Evolutionary conservation across 2,888 invertebrate genomes (phyloP).

Genomic region (Meloe dianella): DNA sequence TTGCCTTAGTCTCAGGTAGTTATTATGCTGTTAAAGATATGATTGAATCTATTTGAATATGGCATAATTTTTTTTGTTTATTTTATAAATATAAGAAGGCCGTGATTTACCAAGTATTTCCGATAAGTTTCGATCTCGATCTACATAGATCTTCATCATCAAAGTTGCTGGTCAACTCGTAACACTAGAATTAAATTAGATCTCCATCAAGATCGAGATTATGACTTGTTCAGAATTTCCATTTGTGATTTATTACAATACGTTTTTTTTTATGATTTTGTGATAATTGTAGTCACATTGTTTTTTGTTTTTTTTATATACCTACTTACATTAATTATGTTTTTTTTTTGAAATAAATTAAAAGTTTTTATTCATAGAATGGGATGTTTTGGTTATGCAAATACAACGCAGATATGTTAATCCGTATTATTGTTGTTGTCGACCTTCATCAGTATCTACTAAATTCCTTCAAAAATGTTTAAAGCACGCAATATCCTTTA

Average conservation of each 20-base stretch:
- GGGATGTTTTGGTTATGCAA: not conserved
- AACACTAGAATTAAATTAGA: no score
- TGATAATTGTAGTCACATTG: conserved; percentile 3
- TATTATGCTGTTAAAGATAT: conserved; percentile 59
- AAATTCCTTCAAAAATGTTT: not conserved
- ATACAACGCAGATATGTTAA: not conserved
- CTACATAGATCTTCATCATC: not conserved
- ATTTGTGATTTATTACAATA: conserved; percentile 5
- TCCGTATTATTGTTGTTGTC: not conserved
- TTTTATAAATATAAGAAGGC: no score
- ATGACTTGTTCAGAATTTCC: not conserved
- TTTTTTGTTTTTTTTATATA: not conserved
- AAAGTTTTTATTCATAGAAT: not conserved
- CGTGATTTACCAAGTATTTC: not conserved
- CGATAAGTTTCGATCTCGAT: not conserved
- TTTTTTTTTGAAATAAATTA: not conserved
- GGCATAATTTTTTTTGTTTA: no score
- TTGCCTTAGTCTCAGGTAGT: conserved; percentile 72
- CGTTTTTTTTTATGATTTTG: not conserved
- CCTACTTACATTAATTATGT: not conserved
- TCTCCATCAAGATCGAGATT: not conserved
- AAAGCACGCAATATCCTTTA: conserved; percentile 20
- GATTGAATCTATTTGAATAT: conserved; percentile 20
- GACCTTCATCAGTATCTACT: not conserved
- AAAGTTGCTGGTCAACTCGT: not conserved